Percentiles rank a stretch among this genome's conserved stretches.
phyloP scores from a whole-genome alignment of 2,113 vertebrate genomes.

The Pogonocichla stellata region DNA sequence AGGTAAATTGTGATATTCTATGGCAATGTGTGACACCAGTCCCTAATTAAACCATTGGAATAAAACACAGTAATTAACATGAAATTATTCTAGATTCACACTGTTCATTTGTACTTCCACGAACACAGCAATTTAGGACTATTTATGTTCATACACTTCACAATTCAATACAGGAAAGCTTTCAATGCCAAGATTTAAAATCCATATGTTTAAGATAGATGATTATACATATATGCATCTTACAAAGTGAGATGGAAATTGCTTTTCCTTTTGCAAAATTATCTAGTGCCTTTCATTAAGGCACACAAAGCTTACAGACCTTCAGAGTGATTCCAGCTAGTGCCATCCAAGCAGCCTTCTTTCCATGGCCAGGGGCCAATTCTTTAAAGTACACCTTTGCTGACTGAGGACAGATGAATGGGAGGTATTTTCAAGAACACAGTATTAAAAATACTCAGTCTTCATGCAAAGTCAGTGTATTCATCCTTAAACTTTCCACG shows the following conservation, averaged over 20 bases:
- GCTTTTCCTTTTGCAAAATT: constrained; percentile 74
- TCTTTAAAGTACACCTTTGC: constrained; percentile 68
- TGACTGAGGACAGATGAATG: constrained; percentile 60
- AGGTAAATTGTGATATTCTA: not conserved
- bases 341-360: constrained; percentile 57
- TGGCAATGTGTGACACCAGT: not conserved
- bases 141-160: not conserved
- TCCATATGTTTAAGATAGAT: not conserved
- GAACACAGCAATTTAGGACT: not conserved
- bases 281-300: constrained; percentile 55
- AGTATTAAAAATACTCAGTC: constrained; percentile 43
- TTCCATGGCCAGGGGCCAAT: constrained; percentile 50
- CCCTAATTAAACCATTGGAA: not conserved
- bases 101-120: not conserved
- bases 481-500: constrained; percentile 67
- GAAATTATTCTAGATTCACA: not conserved
- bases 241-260: constrained; percentile 67
- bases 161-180: not conserved
- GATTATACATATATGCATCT: not conserved
- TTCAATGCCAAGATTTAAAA: not conserved
- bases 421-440: constrained; percentile 52
- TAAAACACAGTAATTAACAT: not conserved
- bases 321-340: constrained; percentile 74
- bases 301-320: constrained; percentile 72
- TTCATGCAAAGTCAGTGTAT: not conserved